Conservation (phyloP, 2,888 invertebrate species). For the Drosophila siamana region DNA sequence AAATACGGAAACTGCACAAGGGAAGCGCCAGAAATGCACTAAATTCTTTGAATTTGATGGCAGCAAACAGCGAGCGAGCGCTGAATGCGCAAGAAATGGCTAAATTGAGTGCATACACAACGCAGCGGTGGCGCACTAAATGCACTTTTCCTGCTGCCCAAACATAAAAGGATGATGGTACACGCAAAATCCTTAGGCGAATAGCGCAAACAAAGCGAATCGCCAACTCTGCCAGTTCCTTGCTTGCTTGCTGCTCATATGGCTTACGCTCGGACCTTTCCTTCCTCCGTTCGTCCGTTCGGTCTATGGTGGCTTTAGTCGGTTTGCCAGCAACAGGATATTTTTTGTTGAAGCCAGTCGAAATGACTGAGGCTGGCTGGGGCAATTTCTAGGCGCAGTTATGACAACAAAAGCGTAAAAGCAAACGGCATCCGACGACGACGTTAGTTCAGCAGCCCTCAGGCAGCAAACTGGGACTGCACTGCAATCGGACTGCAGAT, state of each 20-base stretch:
- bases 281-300: neutral
- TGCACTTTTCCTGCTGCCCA: conserved; percentile 36
- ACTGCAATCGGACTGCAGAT: conserved; percentile 27
- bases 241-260: conserved; percentile 9
- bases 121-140: neutral
- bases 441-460: conserved; percentile 5
- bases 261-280: neutral
- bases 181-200: conserved; percentile 15
- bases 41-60: conserved; percentile 48
- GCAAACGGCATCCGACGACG: conserved; percentile 29
- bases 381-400: conserved; percentile 45
- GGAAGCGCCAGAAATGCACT: conserved; percentile 47
- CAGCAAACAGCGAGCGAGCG: conserved; percentile 30
- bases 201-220: conserved; percentile 14
- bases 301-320: neutral
- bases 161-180: conserved; percentile 17
- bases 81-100: conserved; percentile 55
- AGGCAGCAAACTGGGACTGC: conserved; percentile 5
- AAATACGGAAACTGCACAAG: neutral
- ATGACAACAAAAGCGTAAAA: conserved; percentile 57
- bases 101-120: conserved; percentile 65
- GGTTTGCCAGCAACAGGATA: conserved; percentile 41
- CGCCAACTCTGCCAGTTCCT: conserved; percentile 4
- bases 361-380: conserved; percentile 13
- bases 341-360: conserved; percentile 27